Percentiles rank a stretch among this genome's conserved stretches.
Evolutionary conservation across 2,888 invertebrate genomes (phyloP).

Genomic region (Tetranychus truncatus): DNA sequence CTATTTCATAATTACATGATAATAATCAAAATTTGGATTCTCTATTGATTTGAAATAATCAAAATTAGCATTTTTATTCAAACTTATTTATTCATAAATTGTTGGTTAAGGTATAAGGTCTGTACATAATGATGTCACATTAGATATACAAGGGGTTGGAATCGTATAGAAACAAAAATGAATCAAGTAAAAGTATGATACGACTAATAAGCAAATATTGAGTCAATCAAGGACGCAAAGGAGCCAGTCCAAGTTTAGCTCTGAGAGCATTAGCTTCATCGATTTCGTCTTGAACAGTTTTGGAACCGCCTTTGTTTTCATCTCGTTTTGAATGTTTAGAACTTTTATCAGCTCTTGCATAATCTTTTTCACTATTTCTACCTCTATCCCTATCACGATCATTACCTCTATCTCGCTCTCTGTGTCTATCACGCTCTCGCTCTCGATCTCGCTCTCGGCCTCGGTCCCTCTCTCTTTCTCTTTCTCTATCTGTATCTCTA

Average conservation of each 20-base stretch:
- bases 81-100: too few relatives aligned
- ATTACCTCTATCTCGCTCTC: slow-evolving; percentile 1
- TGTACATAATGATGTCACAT: too few relatives aligned
- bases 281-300: slow-evolving; percentile 33
- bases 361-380: background rate
- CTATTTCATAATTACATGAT: too few relatives aligned
- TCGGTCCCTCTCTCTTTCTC: background rate
- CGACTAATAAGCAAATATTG: too few relatives aligned
- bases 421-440: background rate
- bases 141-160: too few relatives aligned
- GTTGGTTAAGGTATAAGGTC: too few relatives aligned
- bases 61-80: too few relatives aligned
- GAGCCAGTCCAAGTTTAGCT: slow-evolving; percentile 38
- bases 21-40: too few relatives aligned
- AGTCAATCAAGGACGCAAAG: slow-evolving; percentile 29
- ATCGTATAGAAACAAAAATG: too few relatives aligned
- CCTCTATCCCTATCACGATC: slow-evolving; percentile 18
- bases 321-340: slow-evolving; percentile 9
- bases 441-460: slow-evolving; percentile 1
- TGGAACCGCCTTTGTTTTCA: slow-evolving; percentile 13
- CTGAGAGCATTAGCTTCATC: slow-evolving; percentile 38
- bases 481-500: slow-evolving; percentile 2
- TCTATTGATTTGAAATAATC: too few relatives aligned
- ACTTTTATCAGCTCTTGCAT: slow-evolving; percentile 13
- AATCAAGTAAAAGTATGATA: too few relatives aligned